Percentiles rank a stretch among this genome's conserved stretches.
phyloP scores from a whole-genome alignment of 2,888 invertebrate genomes.

The Strigamia transsilvanica region DNA sequence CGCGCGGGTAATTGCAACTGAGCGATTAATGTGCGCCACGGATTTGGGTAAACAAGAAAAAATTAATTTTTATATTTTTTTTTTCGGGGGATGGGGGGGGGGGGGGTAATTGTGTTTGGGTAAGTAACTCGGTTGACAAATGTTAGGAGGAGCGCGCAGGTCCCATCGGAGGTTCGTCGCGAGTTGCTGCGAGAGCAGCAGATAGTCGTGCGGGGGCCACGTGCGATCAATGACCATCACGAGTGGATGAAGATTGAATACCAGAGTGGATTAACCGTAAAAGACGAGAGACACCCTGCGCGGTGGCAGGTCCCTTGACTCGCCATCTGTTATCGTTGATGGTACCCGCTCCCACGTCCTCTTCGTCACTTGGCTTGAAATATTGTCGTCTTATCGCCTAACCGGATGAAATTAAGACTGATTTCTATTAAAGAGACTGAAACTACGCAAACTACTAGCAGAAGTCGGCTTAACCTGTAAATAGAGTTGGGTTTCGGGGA shows the following conservation, averaged over 20 bases:
- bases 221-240: conserved; percentile 38
- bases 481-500: too few species aligned
- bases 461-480: too few species aligned
- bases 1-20: conserved; percentile 21
- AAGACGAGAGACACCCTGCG: conserved; percentile 28
- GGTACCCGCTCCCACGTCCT: conserved; percentile 23
- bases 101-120: neutral
- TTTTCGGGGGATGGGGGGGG: too few species aligned
- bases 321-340: conserved; percentile 38
- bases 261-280: conserved; percentile 38
- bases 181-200: conserved; percentile 9
- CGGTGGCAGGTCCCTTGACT: conserved; percentile 24
- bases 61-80: too few species aligned
- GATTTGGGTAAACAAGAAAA: too few species aligned
- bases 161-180: conserved; percentile 27
- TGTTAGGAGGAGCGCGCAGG: conserved; percentile 5
- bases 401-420: conserved; percentile 30
- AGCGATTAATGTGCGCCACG: too few species aligned
- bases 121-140: conserved; percentile 17
- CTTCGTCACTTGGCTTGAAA: conserved; percentile 22
- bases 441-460: too few species aligned
- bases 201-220: conserved; percentile 30
- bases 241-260: conserved; percentile 38
- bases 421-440: conserved; percentile 5
- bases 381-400: conserved; percentile 8